phyloP scores from a whole-genome alignment of 2,113 vertebrate species.

The Butastur rufipennis region DNA sequence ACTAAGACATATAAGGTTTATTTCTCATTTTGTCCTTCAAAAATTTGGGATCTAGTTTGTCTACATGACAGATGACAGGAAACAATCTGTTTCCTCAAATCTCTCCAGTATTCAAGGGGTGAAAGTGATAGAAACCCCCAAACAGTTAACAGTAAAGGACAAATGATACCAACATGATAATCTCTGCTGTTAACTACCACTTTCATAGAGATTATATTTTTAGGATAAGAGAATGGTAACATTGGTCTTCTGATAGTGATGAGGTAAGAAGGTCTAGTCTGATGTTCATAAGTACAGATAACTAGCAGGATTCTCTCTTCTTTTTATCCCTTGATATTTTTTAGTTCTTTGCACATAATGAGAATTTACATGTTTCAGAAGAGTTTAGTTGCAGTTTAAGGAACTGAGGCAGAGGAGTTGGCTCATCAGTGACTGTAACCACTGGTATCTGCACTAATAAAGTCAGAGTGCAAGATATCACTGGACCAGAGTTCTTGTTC shows the following conservation, averaged over 20 bases:
- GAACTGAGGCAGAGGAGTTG: background rate
- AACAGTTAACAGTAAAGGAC: background rate
- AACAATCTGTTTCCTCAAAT: background rate
- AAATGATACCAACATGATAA: background rate
- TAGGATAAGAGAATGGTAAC: background rate
- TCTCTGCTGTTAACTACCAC: background rate
- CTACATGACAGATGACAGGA: background rate
- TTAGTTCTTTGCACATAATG: background rate
- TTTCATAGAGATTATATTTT: background rate
- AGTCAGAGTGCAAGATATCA: background rate
- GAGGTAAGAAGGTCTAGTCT: background rate
- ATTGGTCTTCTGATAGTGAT: background rate
- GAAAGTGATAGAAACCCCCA: background rate
- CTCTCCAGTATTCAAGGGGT: background rate
- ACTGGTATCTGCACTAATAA: background rate
- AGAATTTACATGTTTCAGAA: background rate
- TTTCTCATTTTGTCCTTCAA: slow-evolving; percentile 24
- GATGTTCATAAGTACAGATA: background rate
- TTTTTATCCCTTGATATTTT: background rate
- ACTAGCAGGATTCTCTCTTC: background rate
- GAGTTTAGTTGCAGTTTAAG: background rate
- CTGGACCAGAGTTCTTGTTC: background rate
- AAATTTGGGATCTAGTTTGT: background rate
- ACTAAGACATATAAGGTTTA: background rate
- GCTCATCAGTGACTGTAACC: background rate